Percentiles rank a stretch among this genome's conserved stretches.
Evolutionary conservation across 2,797 vertebrate species (phyloP).

Genomic region (Meriones psammophilus): DNA sequence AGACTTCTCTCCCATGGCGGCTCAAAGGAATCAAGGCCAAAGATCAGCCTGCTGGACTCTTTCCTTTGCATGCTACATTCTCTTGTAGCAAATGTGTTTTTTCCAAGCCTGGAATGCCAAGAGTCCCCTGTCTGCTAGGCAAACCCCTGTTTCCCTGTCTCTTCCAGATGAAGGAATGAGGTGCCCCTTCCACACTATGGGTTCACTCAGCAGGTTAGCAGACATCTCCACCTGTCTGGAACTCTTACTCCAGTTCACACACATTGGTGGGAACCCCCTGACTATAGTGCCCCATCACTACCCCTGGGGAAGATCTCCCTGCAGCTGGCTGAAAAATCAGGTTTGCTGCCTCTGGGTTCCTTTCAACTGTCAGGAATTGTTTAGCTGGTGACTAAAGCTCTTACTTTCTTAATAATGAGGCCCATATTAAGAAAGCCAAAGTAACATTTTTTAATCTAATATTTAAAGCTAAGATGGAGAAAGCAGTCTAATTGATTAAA

Average conservation of each 20-base stretch:
- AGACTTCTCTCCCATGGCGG: not conserved
- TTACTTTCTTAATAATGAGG: conserved; percentile 60
- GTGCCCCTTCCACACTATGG: not conserved
- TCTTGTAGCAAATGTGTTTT: not conserved
- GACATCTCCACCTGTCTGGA: not conserved
- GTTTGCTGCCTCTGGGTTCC: not conserved
- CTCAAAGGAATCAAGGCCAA: not conserved
- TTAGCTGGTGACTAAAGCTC: conserved; percentile 20
- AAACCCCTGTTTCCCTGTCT: not conserved
- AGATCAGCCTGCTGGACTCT: not conserved
- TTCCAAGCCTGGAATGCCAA: not conserved
- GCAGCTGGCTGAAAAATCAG: not conserved
- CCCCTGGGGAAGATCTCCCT: not conserved
- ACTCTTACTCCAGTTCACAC: not conserved
- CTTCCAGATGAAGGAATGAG: not conserved
- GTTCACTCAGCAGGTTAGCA: not conserved
- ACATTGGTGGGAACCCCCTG: not conserved
- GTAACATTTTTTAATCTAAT: conserved; percentile 18
- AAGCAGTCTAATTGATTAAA: not conserved
- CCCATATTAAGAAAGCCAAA: conserved; percentile 42
- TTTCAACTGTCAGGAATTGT: not conserved
- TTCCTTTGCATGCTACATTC: not conserved
- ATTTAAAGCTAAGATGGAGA: conserved; percentile 25
- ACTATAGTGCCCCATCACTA: not conserved
- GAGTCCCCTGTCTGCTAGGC: not conserved